Conservation (phyloP, 2,113 vertebrate genomes). For the Lycocorax pyrrhopterus region DNA sequence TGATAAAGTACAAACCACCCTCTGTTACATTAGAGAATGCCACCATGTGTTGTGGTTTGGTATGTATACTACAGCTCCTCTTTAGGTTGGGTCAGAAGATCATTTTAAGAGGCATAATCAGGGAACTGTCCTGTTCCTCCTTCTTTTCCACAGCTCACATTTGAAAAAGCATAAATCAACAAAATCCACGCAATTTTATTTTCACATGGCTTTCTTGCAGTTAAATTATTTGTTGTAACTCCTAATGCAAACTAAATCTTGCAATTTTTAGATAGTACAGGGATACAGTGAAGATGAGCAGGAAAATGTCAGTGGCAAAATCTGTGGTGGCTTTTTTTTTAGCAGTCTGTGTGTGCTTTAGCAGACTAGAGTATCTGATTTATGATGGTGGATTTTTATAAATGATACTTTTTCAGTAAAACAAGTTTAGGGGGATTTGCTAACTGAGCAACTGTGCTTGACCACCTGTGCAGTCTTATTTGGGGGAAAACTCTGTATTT, state of each 20-base stretch:
- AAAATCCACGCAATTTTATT: background rate
- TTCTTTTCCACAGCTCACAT: background rate
- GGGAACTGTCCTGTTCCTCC: background rate
- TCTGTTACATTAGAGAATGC: background rate
- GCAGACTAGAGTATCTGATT: background rate
- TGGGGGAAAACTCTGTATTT: background rate
- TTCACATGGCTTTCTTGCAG: background rate
- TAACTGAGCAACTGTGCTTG: background rate
- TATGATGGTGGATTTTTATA: background rate
- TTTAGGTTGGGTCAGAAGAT: background rate
- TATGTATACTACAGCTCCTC: background rate
- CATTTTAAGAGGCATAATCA: background rate
- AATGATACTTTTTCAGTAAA: background rate
- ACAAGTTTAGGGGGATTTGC: background rate
- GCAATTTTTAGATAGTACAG: background rate
- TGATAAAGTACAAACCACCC: background rate
- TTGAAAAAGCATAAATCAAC: background rate
- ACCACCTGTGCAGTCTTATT: background rate
- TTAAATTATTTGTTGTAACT: background rate
- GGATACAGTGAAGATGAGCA: background rate
- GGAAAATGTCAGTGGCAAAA: background rate
- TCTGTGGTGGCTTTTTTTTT: background rate
- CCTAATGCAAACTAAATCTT: background rate
- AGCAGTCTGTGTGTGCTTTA: background rate
- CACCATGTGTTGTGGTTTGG: conserved; percentile 27